Percentiles rank a stretch among this genome's conserved stretches.
Evolutionary conservation across 2,113 vertebrate species (phyloP).

Genomic region (Cyprichromis sp.): DNA sequence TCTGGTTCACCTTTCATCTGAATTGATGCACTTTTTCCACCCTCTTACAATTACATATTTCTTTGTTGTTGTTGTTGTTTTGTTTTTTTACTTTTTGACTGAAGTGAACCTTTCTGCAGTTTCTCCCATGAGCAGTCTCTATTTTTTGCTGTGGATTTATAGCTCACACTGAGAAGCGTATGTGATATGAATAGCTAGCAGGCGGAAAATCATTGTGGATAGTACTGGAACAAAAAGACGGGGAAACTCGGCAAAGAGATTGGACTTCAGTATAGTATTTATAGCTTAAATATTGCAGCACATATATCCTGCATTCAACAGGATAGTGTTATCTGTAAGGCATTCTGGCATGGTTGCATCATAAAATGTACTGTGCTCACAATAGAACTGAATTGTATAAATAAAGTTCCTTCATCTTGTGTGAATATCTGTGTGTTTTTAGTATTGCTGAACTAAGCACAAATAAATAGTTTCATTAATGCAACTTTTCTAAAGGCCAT

Average conservation of each 20-base stretch:
- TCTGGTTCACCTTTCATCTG: not conserved
- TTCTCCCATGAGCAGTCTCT: not conserved
- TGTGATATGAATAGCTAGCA: not conserved
- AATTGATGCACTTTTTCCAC: not conserved
- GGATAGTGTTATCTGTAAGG: not conserved
- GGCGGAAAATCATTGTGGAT: not conserved
- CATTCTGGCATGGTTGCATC: not conserved
- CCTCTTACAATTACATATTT: not conserved
- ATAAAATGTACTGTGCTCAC: not conserved
- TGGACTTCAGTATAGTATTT: not conserved
- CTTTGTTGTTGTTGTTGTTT: not conserved
- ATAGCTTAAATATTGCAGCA: not conserved
- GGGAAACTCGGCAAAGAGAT: not conserved
- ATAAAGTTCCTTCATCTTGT: not conserved
- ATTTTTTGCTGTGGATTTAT: not conserved
- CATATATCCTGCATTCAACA: not conserved
- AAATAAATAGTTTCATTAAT: not conserved
- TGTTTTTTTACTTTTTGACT: not conserved
- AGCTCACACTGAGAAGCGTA: not conserved
- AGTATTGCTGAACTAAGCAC: not conserved
- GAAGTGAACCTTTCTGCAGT: not conserved
- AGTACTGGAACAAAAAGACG: not conserved
- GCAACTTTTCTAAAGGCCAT: not conserved
- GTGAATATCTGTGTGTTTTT: not conserved
- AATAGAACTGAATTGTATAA: not conserved